Conservation (phyloP, 2,797 vertebrate genomes). For the Carduelis carduelis region DNA sequence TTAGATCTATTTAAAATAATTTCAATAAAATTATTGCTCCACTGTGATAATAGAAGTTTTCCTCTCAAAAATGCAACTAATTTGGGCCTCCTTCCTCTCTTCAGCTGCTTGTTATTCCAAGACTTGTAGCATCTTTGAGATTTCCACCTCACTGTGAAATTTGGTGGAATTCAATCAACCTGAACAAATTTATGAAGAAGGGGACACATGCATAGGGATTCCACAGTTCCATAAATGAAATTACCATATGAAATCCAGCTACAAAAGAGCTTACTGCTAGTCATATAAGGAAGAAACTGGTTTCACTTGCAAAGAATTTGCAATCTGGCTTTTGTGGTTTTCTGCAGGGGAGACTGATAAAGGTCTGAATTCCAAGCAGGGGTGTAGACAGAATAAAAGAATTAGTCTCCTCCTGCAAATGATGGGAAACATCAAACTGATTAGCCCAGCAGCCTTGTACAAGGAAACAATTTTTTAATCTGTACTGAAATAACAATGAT, state of each 20-base stretch:
- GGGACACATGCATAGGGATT: background rate
- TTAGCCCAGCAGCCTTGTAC: background rate
- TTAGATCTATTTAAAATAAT: background rate
- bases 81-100: background rate
- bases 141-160: background rate
- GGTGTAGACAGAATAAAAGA: background rate
- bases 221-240: background rate
- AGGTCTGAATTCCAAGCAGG: conserved; percentile 6
- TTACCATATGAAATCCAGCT: background rate
- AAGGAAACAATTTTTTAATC: background rate
- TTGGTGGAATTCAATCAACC: background rate
- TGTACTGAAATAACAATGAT: background rate
- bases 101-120: background rate
- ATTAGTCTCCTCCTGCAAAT: background rate
- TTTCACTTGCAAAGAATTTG: conserved; percentile 32
- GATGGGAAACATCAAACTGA: background rate
- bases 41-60: background rate
- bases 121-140: background rate
- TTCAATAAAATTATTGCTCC: background rate
- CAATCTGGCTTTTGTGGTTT: background rate
- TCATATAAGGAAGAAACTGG: background rate
- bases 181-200: background rate
- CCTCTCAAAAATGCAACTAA: background rate
- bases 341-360: conserved; percentile 20
- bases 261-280: background rate